Evolutionary conservation across 2,113 vertebrate genomes (phyloP).

Genomic region (Aptenodytes patagonicus): DNA sequence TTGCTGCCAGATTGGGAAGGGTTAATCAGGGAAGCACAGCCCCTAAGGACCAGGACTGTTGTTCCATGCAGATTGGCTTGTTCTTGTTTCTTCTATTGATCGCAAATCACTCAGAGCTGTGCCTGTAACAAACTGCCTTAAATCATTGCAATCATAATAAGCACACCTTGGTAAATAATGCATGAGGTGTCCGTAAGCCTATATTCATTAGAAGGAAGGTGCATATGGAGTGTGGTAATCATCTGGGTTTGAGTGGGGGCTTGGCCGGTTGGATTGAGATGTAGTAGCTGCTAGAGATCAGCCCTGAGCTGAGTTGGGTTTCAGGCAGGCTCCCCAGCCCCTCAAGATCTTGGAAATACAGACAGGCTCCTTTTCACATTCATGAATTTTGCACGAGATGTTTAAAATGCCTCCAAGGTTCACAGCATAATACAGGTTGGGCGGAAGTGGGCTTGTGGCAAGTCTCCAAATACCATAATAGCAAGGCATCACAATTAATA

Average conservation of each 20-base stretch:
- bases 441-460: not conserved
- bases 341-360: not conserved
- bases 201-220: conserved; percentile 59
- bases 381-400: conserved; percentile 11
- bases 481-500: conserved; percentile 10
- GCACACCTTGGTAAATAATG: conserved; percentile 66
- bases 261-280: not conserved
- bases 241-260: not conserved
- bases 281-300: not conserved
- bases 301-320: not conserved
- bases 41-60: not conserved
- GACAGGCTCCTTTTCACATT: not conserved
- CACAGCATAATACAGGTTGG: not conserved
- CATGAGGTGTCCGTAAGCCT: conserved; percentile 42
- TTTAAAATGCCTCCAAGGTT: conserved; percentile 21
- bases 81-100: conserved; percentile 65
- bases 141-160: conserved; percentile 69
- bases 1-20: not conserved
- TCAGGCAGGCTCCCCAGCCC: not conserved
- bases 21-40: conserved; percentile 5
- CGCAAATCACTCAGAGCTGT: conserved; percentile 57
- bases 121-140: conserved; percentile 66
- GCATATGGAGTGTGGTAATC: not conserved
- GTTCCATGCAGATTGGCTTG: conserved; percentile 53
- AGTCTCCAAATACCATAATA: conserved; percentile 37